Evolutionary conservation across 64 coral and sea anemone genomes (phyloP).

Genomic region (Montipora cactus): DNA sequence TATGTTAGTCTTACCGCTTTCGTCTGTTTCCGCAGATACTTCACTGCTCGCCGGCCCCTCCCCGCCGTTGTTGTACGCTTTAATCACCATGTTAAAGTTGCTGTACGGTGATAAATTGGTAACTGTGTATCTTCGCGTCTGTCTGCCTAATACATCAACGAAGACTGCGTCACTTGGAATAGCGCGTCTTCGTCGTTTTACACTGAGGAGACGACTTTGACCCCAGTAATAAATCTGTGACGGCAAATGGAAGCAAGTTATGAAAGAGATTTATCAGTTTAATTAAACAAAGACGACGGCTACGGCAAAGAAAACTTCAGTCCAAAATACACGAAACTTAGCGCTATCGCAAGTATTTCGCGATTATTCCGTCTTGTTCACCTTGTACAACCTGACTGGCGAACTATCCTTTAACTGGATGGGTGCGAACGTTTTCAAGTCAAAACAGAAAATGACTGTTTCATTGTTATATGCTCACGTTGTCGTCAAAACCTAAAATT

Average conservation of each 20-base stretch:
- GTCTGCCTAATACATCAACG: not conserved
- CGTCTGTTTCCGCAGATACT: constrained; percentile 13
- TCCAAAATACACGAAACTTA: too few relatives aligned
- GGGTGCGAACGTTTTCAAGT: too few relatives aligned
- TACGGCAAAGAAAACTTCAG: too few relatives aligned
- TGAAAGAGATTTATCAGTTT: not conserved
- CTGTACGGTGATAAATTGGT: constrained; percentile 41
- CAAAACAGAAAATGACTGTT: too few relatives aligned
- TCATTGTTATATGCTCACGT: too few relatives aligned
- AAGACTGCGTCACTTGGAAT: constrained; percentile 41
- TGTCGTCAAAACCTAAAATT: too few relatives aligned
- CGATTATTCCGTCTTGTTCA: too few relatives aligned
- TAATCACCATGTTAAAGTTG: constrained; percentile 58
- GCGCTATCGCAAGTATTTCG: too few relatives aligned
- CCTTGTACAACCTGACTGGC: too few relatives aligned
- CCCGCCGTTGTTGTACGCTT: constrained; percentile 79
- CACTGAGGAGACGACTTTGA: not conserved
- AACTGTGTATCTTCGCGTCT: not conserved
- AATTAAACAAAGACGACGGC: too few relatives aligned
- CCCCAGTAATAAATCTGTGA: constrained; percentile 54
- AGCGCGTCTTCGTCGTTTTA: constrained; percentile 39
- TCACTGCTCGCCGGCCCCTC: constrained; percentile 73
- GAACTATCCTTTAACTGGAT: too few relatives aligned
- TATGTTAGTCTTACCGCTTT: constrained; percentile 42
- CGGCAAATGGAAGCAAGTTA: not conserved